Conservation (phyloP, 2,113 vertebrate species). For the Grammatotria lemairii region DNA sequence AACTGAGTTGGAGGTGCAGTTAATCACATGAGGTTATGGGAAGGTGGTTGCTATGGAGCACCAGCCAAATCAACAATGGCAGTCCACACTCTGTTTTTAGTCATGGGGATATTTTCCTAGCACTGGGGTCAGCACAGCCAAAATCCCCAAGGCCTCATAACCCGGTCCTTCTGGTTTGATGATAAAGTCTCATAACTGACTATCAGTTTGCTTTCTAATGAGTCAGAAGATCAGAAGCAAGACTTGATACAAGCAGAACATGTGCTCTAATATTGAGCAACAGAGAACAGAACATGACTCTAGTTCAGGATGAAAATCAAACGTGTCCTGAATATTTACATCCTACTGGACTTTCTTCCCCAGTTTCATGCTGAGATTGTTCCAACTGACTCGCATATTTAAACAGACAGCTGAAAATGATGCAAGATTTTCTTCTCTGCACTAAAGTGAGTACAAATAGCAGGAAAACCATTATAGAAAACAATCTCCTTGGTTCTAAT, state of each 20-base stretch:
- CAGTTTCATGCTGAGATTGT: background rate
- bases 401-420: background rate
- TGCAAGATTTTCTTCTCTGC: background rate
- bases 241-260: background rate
- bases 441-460: background rate
- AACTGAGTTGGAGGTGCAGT: background rate
- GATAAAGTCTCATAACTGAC: background rate
- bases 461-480: background rate
- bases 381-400: background rate
- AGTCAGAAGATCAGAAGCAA: background rate
- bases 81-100: background rate
- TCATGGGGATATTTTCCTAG: background rate
- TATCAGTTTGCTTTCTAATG: background rate
- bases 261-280: background rate
- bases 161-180: background rate
- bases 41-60: background rate
- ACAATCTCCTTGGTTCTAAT: background rate
- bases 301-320: background rate
- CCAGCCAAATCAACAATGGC: background rate
- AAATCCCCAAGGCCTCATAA: background rate
- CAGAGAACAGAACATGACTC: background rate
- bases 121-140: background rate
- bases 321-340: background rate
- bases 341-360: background rate
- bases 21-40: background rate